Evolutionary conservation across 2,888 invertebrate species (phyloP).

Genomic region (Siphonodentalium dalli): DNA sequence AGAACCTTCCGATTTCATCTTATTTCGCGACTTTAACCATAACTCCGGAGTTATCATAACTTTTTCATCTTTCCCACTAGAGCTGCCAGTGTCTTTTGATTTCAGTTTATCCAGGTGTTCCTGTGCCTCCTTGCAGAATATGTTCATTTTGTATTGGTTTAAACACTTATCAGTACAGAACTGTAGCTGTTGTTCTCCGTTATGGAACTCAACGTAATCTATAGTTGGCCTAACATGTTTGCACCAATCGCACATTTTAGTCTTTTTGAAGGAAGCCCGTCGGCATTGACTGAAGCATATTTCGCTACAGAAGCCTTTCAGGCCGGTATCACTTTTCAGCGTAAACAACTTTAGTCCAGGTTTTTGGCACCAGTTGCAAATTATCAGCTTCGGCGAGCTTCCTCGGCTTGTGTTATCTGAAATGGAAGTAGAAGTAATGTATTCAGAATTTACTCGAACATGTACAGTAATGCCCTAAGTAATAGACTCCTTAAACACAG

Average conservation of each 20-base stretch:
- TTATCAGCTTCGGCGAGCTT: too few species aligned
- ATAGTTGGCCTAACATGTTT: conserved; percentile 88
- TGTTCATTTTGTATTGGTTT: conserved; percentile 96
- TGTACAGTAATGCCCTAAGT: too few species aligned
- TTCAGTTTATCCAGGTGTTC: conserved; percentile 80
- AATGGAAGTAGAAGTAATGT: too few species aligned
- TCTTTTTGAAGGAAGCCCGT: conserved; percentile 87
- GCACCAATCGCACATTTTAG: conserved; percentile 92
- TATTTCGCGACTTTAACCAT: conserved; percentile 74
- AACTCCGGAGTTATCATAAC: conserved; percentile 86
- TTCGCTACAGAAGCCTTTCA: conserved; percentile 79
- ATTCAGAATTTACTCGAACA: too few species aligned
- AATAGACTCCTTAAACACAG: too few species aligned
- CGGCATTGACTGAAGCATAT: conserved; percentile 89
- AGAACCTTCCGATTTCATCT: background rate
- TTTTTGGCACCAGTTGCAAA: conserved; percentile 66
- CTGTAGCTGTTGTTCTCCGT: conserved; percentile 88
- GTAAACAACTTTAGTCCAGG: conserved; percentile 60
- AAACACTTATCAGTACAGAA: conserved; percentile 90
- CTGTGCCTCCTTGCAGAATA: conserved; percentile 91
- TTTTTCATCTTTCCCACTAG: conserved; percentile 35
- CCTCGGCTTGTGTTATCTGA: too few species aligned
- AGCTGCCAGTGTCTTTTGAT: conserved; percentile 20
- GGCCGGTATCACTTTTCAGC: conserved; percentile 54
- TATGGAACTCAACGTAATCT: conserved; percentile 90